Evolutionary conservation across 2,797 vertebrate genomes (phyloP).

Genomic region (Lagodon rhomboides): DNA sequence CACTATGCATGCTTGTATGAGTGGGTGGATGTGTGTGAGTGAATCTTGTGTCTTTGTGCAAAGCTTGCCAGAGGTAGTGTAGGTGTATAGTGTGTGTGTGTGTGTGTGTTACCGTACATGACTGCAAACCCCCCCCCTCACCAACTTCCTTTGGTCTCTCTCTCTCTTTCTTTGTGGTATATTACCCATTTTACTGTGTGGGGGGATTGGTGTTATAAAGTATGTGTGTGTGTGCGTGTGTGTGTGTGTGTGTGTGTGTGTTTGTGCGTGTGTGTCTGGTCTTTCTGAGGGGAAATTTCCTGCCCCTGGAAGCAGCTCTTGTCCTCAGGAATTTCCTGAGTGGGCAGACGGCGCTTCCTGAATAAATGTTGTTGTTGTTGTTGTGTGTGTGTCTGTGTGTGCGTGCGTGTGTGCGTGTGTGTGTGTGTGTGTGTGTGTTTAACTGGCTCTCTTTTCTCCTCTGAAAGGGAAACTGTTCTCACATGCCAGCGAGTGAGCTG

Average conservation of each 20-base stretch:
- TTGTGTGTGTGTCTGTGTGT: slow-evolving; percentile 50
- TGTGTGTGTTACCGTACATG: slow-evolving; percentile 47
- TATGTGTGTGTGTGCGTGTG: slow-evolving; percentile 27
- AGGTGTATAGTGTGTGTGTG: slow-evolving; percentile 60
- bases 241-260: slow-evolving; percentile 48
- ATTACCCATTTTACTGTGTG: slow-evolving; percentile 47
- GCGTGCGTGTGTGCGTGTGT: slow-evolving; percentile 38
- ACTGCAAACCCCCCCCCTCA: slow-evolving; percentile 24
- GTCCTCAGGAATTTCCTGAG: slow-evolving; percentile 99
- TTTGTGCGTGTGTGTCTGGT: slow-evolving; percentile 46
- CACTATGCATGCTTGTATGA: slow-evolving; percentile 68
- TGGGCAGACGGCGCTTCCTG: slow-evolving; percentile 98
- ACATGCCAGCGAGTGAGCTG: slow-evolving; percentile 77
- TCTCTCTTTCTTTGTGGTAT: slow-evolving; percentile 54
- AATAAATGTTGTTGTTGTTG: slow-evolving; percentile 90
- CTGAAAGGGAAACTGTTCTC: slow-evolving; percentile 96
- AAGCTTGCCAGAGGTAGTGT: slow-evolving; percentile 71
- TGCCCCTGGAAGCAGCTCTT: slow-evolving; percentile 96
- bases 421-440: slow-evolving; percentile 26
- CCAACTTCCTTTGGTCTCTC: slow-evolving; percentile 40
- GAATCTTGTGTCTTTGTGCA: slow-evolving; percentile 75
- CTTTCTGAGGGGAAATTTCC: slow-evolving; percentile 98
- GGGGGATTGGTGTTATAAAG: slow-evolving; percentile 40
- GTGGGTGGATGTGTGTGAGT: slow-evolving; percentile 79
- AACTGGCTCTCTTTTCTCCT: slow-evolving; percentile 71